These are phyloP conservation scores for Microplitis deprimator DNA, from an alignment of 2,888 invertebrate species.

Conservation along the genomic window DNA sequence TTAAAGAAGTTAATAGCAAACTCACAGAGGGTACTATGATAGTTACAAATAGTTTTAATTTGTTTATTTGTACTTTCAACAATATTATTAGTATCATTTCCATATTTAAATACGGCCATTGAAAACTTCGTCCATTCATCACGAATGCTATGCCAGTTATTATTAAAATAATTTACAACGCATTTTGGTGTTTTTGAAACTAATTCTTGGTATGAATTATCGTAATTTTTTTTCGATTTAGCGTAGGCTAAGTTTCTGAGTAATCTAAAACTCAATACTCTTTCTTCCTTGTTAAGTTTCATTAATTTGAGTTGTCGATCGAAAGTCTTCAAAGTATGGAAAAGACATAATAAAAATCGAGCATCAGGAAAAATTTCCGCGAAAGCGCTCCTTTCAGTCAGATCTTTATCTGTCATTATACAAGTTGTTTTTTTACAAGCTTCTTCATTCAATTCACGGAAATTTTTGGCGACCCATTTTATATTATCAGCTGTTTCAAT, in stretches of 20 bases:
- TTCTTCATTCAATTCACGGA: constrained; percentile 23
- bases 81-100: constrained; percentile 14
- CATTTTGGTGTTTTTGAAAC: constrained; percentile 26
- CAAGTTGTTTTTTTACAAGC: constrained; percentile 32
- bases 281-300: neutral
- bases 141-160: constrained; percentile 45
- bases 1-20: neutral
- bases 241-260: constrained; percentile 40
- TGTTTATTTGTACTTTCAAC: constrained; percentile 9
- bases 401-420: constrained; percentile 47
- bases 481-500: constrained; percentile 34
- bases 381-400: constrained; percentile 34
- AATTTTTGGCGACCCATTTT: constrained; percentile 33
- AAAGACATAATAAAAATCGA: constrained; percentile 37
- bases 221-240: constrained; percentile 24
- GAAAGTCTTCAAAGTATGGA: constrained; percentile 37
- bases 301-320: constrained; percentile 4
- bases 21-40: neutral
- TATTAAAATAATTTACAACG: constrained; percentile 45
- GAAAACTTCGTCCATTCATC: constrained; percentile 43
- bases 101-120: constrained; percentile 30
- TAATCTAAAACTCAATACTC: neutral
- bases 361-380: constrained; percentile 25
- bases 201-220: constrained; percentile 28
- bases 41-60: neutral